These are phyloP conservation scores for Rhea pennata DNA, from an alignment of 2,113 vertebrate genomes.

Conservation along the genomic window DNA sequence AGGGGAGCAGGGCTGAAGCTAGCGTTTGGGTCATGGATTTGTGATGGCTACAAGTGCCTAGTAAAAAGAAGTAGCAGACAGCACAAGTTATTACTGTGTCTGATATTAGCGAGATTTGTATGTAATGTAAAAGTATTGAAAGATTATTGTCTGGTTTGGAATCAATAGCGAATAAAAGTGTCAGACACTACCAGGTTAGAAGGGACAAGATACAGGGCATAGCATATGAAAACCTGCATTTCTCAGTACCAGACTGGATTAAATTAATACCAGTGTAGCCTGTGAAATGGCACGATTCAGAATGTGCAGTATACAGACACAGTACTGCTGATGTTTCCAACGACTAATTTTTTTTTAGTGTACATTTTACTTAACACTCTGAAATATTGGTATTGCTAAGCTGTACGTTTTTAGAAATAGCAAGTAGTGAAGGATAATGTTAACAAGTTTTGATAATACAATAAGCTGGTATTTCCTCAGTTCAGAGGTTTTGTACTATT, in stretches of 20 bases:
- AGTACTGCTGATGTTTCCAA: not conserved
- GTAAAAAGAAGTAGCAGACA: not conserved
- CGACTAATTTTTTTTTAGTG: not conserved
- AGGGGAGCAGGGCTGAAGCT: not conserved
- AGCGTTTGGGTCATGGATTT: not conserved
- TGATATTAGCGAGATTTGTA: not conserved
- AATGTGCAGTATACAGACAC: rapidly evolving
- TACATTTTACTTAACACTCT: not conserved
- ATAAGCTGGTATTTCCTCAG: not conserved
- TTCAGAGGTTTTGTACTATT: not conserved
- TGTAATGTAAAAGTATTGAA: not conserved
- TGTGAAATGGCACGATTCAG: not conserved
- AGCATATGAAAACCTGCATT: not conserved
- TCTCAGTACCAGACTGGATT: not conserved
- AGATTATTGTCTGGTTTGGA: not conserved
- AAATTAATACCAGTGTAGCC: not conserved
- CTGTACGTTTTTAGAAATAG: not conserved
- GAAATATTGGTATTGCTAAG: not conserved
- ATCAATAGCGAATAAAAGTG: not conserved
- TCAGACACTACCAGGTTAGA: rapidly evolving
- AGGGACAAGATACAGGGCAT: not conserved
- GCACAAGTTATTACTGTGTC: not conserved
- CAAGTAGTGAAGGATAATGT: not conserved
- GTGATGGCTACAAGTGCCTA: not conserved
- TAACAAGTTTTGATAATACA: not conserved